A percentile compares a stretch with the other conserved stretches of the same genome.
Conservation (phyloP, 2,797 vertebrate species). For the Lutjanus campechanus region DNA sequence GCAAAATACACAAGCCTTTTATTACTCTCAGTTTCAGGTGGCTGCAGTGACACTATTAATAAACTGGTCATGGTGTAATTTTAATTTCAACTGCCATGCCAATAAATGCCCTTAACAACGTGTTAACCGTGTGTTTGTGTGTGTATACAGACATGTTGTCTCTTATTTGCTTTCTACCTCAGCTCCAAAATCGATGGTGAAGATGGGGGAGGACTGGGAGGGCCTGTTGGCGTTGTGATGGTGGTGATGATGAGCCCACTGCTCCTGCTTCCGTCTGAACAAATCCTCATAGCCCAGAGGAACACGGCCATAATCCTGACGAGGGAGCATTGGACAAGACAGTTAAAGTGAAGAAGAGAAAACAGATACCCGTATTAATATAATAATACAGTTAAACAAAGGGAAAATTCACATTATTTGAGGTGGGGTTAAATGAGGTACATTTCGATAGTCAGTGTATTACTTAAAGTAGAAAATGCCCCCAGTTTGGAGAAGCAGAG, state of each 20-base stretch:
- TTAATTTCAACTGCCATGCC: background rate
- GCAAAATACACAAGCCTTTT: slow-evolving; percentile 37
- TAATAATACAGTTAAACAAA: no score
- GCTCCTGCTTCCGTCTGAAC: slow-evolving; percentile 92
- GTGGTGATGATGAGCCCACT: slow-evolving; percentile 91
- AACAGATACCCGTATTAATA: background rate
- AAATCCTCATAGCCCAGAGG: slow-evolving; percentile 91
- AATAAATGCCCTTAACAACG: background rate
- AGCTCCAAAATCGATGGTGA: slow-evolving; percentile 91
- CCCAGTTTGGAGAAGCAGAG: no score
- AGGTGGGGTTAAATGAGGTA: no score
- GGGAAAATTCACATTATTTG: no score
- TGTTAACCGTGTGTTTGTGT: background rate
- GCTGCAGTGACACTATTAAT: slow-evolving; percentile 2
- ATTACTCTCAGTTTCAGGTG: slow-evolving; percentile 4
- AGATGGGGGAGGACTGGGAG: slow-evolving; percentile 93
- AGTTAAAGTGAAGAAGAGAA: background rate
- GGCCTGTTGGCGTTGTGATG: slow-evolving; percentile 88
- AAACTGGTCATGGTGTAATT: background rate
- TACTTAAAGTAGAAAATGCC: no score
- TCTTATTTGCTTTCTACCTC: slow-evolving; percentile 85
- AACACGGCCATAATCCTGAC: slow-evolving; percentile 84
- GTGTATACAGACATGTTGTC: background rate
- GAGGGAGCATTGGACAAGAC: background rate
- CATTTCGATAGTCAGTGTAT: no score